These are phyloP conservation scores for Myotis yumanensis DNA, from an alignment of 2,113 vertebrate genomes.

Conservation along the genomic window DNA sequence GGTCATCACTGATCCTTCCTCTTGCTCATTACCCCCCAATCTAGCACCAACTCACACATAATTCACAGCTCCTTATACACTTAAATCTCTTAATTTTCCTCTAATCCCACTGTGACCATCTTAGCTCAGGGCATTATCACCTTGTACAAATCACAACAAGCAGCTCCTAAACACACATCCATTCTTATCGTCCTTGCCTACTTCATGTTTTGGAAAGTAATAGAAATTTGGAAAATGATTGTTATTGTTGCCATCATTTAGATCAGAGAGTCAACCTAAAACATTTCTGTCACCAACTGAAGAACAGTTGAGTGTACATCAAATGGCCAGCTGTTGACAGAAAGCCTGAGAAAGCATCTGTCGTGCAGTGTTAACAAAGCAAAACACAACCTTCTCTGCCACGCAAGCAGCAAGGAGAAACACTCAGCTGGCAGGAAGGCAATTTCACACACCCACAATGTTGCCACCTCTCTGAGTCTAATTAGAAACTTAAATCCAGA, in stretches of 20 bases:
- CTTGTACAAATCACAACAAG: background rate
- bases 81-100: background rate
- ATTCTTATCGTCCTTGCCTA: background rate
- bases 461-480: slow-evolving; percentile 70
- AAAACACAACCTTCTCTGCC: background rate
- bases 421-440: slow-evolving; percentile 43
- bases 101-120: background rate
- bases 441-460: slow-evolving; percentile 58
- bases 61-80: background rate
- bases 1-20: background rate
- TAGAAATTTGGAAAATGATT: background rate
- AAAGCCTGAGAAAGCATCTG: background rate
- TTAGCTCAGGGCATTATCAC: background rate
- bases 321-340: slow-evolving; percentile 21
- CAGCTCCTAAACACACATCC: background rate
- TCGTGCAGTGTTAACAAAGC: background rate
- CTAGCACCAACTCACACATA: background rate
- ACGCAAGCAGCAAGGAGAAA: background rate
- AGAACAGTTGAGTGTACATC: background rate
- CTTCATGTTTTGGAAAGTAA: background rate
- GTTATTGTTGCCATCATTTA: background rate
- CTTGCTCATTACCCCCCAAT: background rate
- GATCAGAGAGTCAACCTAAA: background rate
- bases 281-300: background rate
- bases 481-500: slow-evolving; percentile 69